Evolutionary conservation across 2,888 invertebrate species (phyloP), one percentile per base, ranked within the genome.

Genomic region (Brachyopa scutellaris): DNA sequence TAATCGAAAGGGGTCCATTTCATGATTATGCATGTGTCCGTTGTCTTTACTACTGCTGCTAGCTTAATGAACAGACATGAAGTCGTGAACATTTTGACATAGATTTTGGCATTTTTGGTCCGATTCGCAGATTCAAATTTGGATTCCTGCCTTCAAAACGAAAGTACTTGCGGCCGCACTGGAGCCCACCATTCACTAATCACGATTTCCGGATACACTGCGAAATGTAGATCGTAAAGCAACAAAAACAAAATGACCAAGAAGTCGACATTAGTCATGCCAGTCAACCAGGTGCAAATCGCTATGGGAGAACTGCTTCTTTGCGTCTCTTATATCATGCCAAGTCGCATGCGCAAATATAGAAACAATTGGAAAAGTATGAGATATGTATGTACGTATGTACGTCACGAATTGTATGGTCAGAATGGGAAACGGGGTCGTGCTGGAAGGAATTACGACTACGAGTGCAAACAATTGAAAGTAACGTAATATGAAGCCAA

Each of bases 141-240:
- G 13, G 8, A 61, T 61, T 47, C 45, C 13, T 61, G 61, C 45
- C 45, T 33, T 61, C 31, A 45, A 61, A 61, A 61, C 21, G 21
- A 45, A 47, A 31, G 45, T 13, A 61, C 5, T 47, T 45, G 1
- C 8, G 13, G n/a, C n/a, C 21, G 11, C 5, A 36, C n/a, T 8
- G 1, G 9, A 17, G 29, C 4, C 11, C 36, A 49, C 49, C 64
- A 38, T 64, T 64, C 64, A 64, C 40, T 67, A 29, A 45, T 42
- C 55, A 67, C 67, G 67, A 17, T 67, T 67, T 67, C 55, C 66
- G 66, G 66, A 67, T 51, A 31, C n/a, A n/a, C 51, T 42, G 11
- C 11, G 47, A 26, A 36, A 55, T 47, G 55, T 36, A 36, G 13
- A 23, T 7, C 21, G 57, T 17, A 13, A n/a, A n/a, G n/a, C n/a